Base-by-base conservation (phyloP, 2,797 vertebrate species). In the Aeoliscus strigatus region DNA sequence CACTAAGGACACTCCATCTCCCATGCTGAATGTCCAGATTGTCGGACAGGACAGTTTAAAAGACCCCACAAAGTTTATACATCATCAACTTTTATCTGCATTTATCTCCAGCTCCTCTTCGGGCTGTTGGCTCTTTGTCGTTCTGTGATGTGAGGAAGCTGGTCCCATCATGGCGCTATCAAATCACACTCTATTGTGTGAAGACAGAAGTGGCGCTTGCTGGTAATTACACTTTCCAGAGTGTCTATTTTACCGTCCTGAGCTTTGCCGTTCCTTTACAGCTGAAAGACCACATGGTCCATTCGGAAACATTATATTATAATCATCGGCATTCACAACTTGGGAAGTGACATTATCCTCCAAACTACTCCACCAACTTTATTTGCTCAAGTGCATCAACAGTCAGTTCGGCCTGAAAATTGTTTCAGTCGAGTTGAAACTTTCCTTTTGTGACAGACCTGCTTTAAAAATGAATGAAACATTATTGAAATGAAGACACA, bases 251-350 rank as follows among this genome's bases (percentile, higher is more conserved):
- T 43, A 45, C 54, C 53, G 86, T 26, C 38, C 34, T 14, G 51
- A 60, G 51, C 52, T 67, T 60, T 57, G 57, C 50, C 29, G n/a
- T 60, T 63, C 45, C 52, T 21, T 32, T 29, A 29, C 51, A 54
- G 35, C 52, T 14, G 21, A 39, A 52, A 53, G 47, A 57, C 48
- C 47, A 93, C 71, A 77, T 82, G 67, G 78, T 77, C 86, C 61
- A 89, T 88, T 79, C 88, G 89, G 73, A 90, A 80, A 87, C 87
- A 91, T 93, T 93, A 92, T 93, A 88, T 89, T 77, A 77, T 93
- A 91, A 93, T 93, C 89, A 93, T 91, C 90, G 88, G 87, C 89
- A 88, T 87, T 89, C 83, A 81, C 58, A 43, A 78, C 48, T 60
- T 34, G 27, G 45, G n/a, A n/a, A n/a, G n/a, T n/a, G n/a, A n/a